Base-by-base conservation (phyloP, 2,888 invertebrate genomes). In the Leptinotarsa haldemani region DNA sequence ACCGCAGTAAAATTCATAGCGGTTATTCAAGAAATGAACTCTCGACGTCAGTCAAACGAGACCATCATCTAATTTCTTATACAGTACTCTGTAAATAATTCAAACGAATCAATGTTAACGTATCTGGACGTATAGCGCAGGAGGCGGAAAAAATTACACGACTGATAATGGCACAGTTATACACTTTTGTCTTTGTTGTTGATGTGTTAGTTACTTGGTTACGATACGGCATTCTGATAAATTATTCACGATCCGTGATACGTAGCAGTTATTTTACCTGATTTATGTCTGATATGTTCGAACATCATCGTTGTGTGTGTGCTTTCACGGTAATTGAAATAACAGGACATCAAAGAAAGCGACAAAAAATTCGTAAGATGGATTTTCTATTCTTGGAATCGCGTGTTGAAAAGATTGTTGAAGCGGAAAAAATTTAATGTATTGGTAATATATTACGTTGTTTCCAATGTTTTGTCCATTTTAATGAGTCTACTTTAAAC, bases 171-270 rank as follows among this genome's bases (percentile, higher is more conserved):
- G 61, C 40, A 67, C 74, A 74, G 77, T 78, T 77, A 78, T 75
- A 74, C 73, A 71, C 75, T 66, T 77, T 72, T 69, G 65, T 77
- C 53, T 69, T 56, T 69, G 73, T 74, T 78, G 78, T 78, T 78
- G 77, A 77, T 78, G 77, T 77, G 77, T 73, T 71, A 77, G 78
- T 78, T 73, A 65, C 78, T 77, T 78, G 76, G 78, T 74, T 73
- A 78, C 78, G 77, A 72, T 78, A 77, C 76, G 78, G 78, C 56
- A 73, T 73, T 75, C 74, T 74, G 75, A 77, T 78, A 63, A 78
- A 78, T 78, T 74, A 78, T 78, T 78, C 74, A 78, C 76, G 50
- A 73, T 77, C 77, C 78, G 78, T 78, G 78, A 77, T 78, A 78
- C 71, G 73, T 67, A 65, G 77, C 71, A 71, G 77, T 77, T 77